Evolutionary conservation across 2,797 vertebrate species (phyloP), one percentile per base, ranked within the genome.

Genomic region (Alfaro cultratus): DNA sequence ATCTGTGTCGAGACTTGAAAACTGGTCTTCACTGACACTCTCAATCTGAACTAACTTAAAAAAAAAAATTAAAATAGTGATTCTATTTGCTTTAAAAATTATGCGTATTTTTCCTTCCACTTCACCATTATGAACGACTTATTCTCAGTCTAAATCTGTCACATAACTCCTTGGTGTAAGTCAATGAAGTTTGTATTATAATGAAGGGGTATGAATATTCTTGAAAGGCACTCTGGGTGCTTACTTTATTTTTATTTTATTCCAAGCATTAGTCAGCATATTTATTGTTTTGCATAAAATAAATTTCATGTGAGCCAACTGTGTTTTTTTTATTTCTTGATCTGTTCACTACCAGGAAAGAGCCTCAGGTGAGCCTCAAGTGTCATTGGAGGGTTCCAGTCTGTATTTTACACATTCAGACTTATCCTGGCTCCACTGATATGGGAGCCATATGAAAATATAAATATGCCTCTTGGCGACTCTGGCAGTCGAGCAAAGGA

Each of bases 381-480:
- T 41, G 45, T 55, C 21, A 49, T 55, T 31, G 10, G 62, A 70
- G 60, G 53, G 29, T 39, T 31, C 72, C 73, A 49, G 55, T 76
- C 55, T 74, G 70, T 76, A 12, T 78, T 60, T 71, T 74, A 34
- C 73, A 78, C 79, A 80, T 80, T 77, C 80, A 73, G 57, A 83
- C 26, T 82, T 78, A 39, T 74, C 23, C 71, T 29, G 53, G 86
- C 75, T 82, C 76, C 51, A 43, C 78, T 68, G 53, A 74, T 86
- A 84, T 88, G 89, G 87, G 81, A 80, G 73, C 89, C 86, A 86
- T 88, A 86, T 90, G 83, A 84, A 75, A 45, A 82, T 86, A 76
- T 90, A 76, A 85, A 84, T 73, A 76, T 80, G 83, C 78, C 87
- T 79, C 15, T 47, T 0, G 46, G 84, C 80, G 1, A 77, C 80